Evolutionary conservation across 1,140 invertebrate genomes (phyloP).

Genomic region (Drosophila suzukii): DNA sequence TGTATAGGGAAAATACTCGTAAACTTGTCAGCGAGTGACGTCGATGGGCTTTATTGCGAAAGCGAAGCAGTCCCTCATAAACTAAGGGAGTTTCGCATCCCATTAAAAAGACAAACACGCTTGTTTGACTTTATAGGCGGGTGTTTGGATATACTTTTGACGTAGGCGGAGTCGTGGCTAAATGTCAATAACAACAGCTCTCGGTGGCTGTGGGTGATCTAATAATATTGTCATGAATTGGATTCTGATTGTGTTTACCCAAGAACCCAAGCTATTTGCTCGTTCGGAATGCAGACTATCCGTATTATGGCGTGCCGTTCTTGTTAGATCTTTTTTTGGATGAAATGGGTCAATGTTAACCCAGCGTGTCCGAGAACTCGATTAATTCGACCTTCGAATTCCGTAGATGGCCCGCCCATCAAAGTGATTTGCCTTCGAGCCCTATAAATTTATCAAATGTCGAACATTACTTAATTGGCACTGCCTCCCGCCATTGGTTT

Average conservation of each 20-base stretch:
- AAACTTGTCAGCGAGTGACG: conserved; percentile 53
- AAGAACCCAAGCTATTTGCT: conserved; percentile 12
- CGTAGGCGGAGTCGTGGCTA: conserved; percentile 29
- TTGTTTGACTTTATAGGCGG: conserved; percentile 1
- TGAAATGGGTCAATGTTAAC: conserved; percentile 55
- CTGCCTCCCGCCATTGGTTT: conserved; percentile 24
- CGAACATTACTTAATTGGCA: conserved; percentile 11
- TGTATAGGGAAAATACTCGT: conserved; percentile 45
- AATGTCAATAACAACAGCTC: conserved; percentile 45
- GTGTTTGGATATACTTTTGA: conserved; percentile 6
- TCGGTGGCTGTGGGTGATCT: conserved; percentile 39
- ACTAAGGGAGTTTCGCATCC: conserved; percentile 17
- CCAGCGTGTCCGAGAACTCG: conserved; percentile 11
- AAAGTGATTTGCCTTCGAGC: neutral
- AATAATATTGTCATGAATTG: conserved; percentile 69
- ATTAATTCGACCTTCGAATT: conserved; percentile 56
- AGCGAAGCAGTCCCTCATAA: conserved; percentile 21
- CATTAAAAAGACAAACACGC: conserved; percentile 40
- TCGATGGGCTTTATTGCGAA: conserved; percentile 27
- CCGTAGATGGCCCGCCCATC: neutral
- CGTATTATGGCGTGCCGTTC: conserved; percentile 23
- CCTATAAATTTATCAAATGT: conserved; percentile 8
- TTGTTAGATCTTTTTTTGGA: conserved; percentile 42
- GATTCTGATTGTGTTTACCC: conserved; percentile 49
- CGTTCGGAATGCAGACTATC: conserved; percentile 6